Conservation (phyloP, 1,140 invertebrate species). For the Lepidurus arcticus region DNA sequence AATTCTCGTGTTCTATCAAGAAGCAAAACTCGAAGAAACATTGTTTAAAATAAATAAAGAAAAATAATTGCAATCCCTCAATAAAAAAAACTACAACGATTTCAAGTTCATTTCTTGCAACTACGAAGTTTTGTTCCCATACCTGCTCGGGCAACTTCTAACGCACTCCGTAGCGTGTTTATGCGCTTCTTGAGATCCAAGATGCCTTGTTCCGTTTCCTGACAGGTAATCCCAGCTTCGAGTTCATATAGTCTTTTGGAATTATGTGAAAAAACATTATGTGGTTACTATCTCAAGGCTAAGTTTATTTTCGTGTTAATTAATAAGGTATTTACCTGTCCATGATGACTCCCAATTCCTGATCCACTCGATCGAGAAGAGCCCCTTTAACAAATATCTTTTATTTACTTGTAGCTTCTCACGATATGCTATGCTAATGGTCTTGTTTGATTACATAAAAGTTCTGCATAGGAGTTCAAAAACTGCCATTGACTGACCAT, state of each 20-base stretch:
- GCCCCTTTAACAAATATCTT: background rate
- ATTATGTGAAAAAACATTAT: background rate
- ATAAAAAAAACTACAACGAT: too few species aligned
- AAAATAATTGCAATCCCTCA: too few species aligned
- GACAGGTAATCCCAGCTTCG: background rate
- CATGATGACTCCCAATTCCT: background rate
- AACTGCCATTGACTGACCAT: too few species aligned
- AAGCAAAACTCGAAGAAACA: too few species aligned
- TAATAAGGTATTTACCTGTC: background rate
- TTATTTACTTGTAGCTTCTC: background rate
- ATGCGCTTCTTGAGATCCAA: background rate
- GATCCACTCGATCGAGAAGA: background rate
- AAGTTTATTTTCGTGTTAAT: too few species aligned
- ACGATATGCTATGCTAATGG: too few species aligned
- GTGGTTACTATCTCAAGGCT: too few species aligned
- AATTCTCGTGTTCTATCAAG: too few species aligned
- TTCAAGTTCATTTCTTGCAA: background rate
- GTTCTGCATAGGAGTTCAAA: too few species aligned
- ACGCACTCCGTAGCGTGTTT: background rate
- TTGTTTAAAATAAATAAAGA: too few species aligned
- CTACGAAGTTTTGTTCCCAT: background rate
- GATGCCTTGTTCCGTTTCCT: background rate
- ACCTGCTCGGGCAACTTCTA: slow-evolving; percentile 16
- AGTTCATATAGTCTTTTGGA: background rate
- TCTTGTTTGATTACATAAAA: too few species aligned